These are phyloP conservation scores for Leucopternis melanops DNA, from an alignment of 2,113 vertebrate genomes.

Conservation along the genomic window DNA sequence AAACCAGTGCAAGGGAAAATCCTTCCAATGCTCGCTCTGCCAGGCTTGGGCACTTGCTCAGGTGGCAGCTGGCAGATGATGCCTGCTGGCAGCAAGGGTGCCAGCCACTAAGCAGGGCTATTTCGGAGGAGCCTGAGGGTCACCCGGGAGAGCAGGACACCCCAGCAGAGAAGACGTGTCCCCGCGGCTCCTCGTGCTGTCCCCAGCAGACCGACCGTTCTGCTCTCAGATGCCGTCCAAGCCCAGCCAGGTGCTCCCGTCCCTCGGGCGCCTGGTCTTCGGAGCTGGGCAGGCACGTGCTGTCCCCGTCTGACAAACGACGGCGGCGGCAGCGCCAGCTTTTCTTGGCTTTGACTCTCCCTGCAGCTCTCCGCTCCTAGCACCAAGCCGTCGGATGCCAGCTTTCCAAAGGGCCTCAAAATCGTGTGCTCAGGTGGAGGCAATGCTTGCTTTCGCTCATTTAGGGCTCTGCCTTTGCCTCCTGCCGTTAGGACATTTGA, in stretches of 20 bases:
- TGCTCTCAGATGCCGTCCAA: neutral
- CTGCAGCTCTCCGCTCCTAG: neutral
- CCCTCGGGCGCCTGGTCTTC: accelerated
- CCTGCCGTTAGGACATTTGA: neutral
- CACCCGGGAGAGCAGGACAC: neutral
- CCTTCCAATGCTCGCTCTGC: neutral
- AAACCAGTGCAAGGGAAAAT: neutral
- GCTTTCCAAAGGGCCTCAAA: neutral
- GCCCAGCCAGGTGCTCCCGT: neutral
- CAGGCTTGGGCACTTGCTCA: neutral
- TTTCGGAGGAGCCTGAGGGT: neutral
- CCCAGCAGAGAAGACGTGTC: neutral
- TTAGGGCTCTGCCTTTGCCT: neutral
- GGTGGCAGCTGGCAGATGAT: neutral
- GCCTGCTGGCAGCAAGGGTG: neutral
- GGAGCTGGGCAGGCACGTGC: accelerated
- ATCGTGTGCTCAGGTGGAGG: neutral
- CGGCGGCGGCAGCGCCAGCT: accelerated
- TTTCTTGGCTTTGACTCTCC: neutral
- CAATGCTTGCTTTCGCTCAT: neutral
- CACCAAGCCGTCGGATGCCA: neutral
- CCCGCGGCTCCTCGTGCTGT: accelerated
- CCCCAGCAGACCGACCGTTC: neutral
- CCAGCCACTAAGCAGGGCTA: neutral
- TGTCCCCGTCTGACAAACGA: neutral